Base-by-base conservation (phyloP, 2,888 invertebrate species). In the Drosophila histrio region DNA sequence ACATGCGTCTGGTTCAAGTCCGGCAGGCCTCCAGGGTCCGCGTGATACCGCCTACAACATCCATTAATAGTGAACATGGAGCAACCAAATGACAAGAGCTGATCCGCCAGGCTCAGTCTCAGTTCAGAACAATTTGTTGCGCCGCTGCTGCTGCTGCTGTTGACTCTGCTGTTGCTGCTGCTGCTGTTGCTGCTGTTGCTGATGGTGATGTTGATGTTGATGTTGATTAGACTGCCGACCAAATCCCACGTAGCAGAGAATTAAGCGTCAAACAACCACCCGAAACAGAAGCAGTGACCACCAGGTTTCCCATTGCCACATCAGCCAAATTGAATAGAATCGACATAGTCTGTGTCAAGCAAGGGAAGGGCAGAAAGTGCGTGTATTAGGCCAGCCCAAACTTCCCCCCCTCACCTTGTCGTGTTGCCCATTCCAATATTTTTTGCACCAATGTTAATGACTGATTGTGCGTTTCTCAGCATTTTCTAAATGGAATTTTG, bases 401-500 rank as follows among this genome's bases (percentile, higher is more conserved):
- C 26, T 1, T 9, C 11, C 34, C 11, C 22, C 28, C 11, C 19
- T 9, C 19, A 19, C 19, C 19, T 9, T 38, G 19, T 30, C 22
- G 21, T 17, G 49, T 28, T 28, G 49, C 21, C n/a, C 56, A 19
- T 26, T 28, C 44, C 47, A 30, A 50, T 47, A 32, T 34, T 30
- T 52, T 71, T 54, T 57, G 64, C 59, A 72, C 39, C 49, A 61
- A 73, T 78, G 84, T 70, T 85, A 87, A 85, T 84, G 87, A 87
- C 85, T 79, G 85, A 85, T 85, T 85, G 84, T 85, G 80, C 84
- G 80, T 72, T 76, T 74, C 78, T 82, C 78, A 74, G 73, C 74
- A 58, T 63, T 70, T 77, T 68, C 67, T 53, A 84, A 84, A 87
- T 84, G 87, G 76, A 87, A 82, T 87, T 87, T 88, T 87, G 87